Conservation (phyloP, 2,888 invertebrate genomes). For the Phoenoteleia sp. region DNA sequence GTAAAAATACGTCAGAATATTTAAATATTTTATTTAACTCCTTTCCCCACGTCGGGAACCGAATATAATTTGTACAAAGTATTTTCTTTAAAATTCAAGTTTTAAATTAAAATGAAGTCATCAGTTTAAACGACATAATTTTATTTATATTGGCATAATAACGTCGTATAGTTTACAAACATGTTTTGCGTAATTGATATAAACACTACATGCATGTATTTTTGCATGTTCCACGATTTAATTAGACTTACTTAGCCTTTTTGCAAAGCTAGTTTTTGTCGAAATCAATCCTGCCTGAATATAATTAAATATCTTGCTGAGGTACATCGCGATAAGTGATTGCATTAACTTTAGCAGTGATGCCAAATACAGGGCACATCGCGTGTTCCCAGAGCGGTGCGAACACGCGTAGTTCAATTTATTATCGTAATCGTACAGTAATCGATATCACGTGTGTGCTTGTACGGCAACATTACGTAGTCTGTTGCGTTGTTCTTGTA, state of each 20-base stretch:
- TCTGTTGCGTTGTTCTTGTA: conserved; percentile 27
- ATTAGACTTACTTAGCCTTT: conserved; percentile 1
- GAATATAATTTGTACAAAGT: too few species aligned
- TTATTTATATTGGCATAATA: too few species aligned
- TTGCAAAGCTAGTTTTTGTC: not conserved
- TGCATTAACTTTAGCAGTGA: conserved; percentile 30
- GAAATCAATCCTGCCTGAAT: conserved; percentile 11
- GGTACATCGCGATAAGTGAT: conserved; percentile 35
- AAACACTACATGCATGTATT: not conserved
- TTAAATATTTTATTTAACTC: too few species aligned
- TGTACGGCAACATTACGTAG: conserved; percentile 21
- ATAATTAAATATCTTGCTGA: conserved; percentile 29
- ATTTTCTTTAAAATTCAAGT: too few species aligned
- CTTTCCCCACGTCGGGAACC: too few species aligned
- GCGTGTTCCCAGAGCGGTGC: conserved; percentile 25
- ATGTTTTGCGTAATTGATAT: not conserved
- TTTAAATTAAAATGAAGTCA: too few species aligned
- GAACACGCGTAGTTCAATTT: conserved; percentile 32
- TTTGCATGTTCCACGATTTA: not conserved
- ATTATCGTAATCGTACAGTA: conserved; percentile 37
- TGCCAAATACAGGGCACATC: conserved; percentile 14
- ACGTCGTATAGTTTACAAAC: not conserved
- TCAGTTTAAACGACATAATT: too few species aligned
- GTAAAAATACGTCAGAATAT: too few species aligned
- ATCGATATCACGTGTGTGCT: conserved; percentile 45